Percentiles rank a stretch among this genome's conserved stretches.
These are phyloP conservation scores for Eupithecia centaureata DNA, from an alignment of 2,888 invertebrate species.

Conservation along the genomic window DNA sequence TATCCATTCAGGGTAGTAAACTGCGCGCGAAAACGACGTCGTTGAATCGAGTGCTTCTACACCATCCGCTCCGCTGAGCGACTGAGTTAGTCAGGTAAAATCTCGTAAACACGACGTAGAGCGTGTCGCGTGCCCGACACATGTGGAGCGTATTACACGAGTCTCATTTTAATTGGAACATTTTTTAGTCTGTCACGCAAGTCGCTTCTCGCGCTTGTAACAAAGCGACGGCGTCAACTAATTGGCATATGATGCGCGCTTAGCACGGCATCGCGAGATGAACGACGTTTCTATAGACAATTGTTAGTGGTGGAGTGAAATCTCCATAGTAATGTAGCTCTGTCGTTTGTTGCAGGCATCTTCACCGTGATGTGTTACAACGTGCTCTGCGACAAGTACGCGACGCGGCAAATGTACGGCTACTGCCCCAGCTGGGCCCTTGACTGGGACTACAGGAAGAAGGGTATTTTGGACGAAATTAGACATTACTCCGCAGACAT, in stretches of 20 bases:
- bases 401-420: constrained; percentile 99
- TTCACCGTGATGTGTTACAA: constrained; percentile 99
- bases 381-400: constrained; percentile 99
- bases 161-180: constrained; percentile 68
- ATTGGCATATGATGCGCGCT: constrained; percentile 60
- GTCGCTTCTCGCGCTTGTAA: constrained; percentile 47
- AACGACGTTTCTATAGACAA: constrained; percentile 43
- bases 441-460: constrained; percentile 99
- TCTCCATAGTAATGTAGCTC: constrained; percentile 19
- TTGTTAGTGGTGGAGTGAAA: constrained; percentile 24
- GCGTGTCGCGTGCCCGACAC: constrained; percentile 66
- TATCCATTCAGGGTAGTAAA: constrained; percentile 41
- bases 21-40: constrained; percentile 50
- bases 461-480: constrained; percentile 98
- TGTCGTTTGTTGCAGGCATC: constrained; percentile 86
- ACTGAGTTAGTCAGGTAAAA: constrained; percentile 16
- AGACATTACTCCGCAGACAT: constrained; percentile 98
- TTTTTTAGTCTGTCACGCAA: constrained; percentile 68
- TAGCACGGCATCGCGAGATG: constrained; percentile 55
- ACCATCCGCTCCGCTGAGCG: constrained; percentile 14
- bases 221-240: constrained; percentile 58
- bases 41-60: constrained; percentile 44
- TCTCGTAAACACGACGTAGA: constrained; percentile 20
- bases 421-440: constrained; percentile 99
- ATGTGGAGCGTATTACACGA: constrained; percentile 64